Conservation (phyloP, 2,888 invertebrate species). For the Drosophila quinaria region DNA sequence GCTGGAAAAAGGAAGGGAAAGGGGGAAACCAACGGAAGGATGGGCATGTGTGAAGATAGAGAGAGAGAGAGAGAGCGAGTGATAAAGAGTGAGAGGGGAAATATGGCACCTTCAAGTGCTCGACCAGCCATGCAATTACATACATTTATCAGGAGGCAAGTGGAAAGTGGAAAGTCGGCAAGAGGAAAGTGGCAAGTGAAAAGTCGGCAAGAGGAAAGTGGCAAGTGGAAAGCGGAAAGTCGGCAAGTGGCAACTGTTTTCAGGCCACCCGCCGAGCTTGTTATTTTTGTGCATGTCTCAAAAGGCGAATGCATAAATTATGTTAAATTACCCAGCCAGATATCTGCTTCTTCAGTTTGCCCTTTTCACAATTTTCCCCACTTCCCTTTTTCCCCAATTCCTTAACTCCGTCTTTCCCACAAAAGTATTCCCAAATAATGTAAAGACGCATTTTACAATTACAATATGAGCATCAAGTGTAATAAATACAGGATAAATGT, state of each 20-base stretch:
- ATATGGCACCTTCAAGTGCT: conserved; percentile 68
- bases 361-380: not conserved
- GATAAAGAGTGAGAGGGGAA: not conserved
- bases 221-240: conserved; percentile 13
- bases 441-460: conserved; percentile 42
- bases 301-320: conserved; percentile 77
- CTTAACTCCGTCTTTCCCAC: not conserved
- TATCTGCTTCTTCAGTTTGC: conserved; percentile 18
- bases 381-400: not conserved
- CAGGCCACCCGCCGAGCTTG: conserved; percentile 42
- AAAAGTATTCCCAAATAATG: conserved; percentile 44
- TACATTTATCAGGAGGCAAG: conserved; percentile 39
- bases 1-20: not conserved
- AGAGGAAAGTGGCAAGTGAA: conserved; percentile 21
- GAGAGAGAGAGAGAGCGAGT: not conserved
- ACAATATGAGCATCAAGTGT: conserved; percentile 24
- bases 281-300: conserved; percentile 65
- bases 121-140: conserved; percentile 68
- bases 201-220: conserved; percentile 10
- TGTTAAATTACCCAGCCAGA: conserved; percentile 65
- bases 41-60: conserved; percentile 48
- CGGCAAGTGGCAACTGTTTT: conserved; percentile 31
- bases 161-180: conserved; percentile 16
- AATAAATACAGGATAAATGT: conserved; percentile 68
- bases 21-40: conserved; percentile 39